phyloP scores from a whole-genome alignment of 2,888 invertebrate genomes.

The Neoitamus cyanurus region DNA sequence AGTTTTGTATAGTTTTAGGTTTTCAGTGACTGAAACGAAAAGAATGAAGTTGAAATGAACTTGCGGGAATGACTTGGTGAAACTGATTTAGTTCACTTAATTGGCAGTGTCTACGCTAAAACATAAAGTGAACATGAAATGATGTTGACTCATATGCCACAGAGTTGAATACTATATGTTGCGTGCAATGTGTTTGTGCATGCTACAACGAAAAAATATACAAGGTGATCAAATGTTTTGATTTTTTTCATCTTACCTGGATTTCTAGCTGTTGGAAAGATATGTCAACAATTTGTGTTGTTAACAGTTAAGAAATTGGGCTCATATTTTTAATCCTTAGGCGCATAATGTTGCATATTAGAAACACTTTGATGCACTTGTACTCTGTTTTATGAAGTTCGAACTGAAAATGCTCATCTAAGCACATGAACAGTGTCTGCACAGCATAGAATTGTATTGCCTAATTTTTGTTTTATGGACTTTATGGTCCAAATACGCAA shows the following conservation, averaged over 20 bases:
- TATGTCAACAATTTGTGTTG: too few relatives aligned
- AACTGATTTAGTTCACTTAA: conserved; percentile 7
- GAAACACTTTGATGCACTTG: too few relatives aligned
- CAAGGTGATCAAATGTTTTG: not conserved
- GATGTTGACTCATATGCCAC: not conserved
- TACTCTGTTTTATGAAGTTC: too few relatives aligned
- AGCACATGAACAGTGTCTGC: too few relatives aligned
- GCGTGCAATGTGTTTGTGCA: not conserved
- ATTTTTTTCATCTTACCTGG: not conserved
- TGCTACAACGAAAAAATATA: not conserved
- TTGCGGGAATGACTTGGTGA: not conserved
- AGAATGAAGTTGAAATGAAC: not conserved
- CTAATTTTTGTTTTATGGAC: too few relatives aligned
- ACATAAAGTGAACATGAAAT: not conserved
- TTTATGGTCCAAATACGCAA: too few relatives aligned
- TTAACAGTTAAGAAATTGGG: too few relatives aligned
- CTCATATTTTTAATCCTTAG: too few relatives aligned
- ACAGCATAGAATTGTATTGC: too few relatives aligned
- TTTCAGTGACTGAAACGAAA: not conserved
- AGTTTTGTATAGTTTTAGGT: not conserved
- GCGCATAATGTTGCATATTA: too few relatives aligned
- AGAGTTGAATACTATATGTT: not conserved
- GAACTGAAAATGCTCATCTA: too few relatives aligned
- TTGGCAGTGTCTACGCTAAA: conserved; percentile 43
- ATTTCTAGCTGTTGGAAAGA: not conserved